Evolutionary conservation across 2,888 invertebrate species (phyloP).

Genomic region (Gisinianus flammeolus): DNA sequence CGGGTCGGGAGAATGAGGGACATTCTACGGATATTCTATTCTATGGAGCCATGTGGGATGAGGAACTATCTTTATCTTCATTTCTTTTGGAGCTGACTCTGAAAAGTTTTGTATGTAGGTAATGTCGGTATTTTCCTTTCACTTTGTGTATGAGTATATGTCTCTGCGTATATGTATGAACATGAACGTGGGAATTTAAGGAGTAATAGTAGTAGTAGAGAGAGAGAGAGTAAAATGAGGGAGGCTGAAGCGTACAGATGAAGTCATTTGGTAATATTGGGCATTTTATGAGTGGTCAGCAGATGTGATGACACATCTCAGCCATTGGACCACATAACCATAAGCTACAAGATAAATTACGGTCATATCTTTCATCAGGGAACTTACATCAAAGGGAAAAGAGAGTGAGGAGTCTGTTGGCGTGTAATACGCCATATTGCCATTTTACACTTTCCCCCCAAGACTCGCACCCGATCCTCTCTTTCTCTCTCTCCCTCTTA

Average conservation of each 20-base stretch:
- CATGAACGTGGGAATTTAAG: too few species aligned
- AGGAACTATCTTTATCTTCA: too few species aligned
- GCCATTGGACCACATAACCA: slow-evolving; percentile 43
- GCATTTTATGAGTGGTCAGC: slow-evolving; percentile 46
- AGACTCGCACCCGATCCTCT: not conserved
- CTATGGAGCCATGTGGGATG: too few species aligned
- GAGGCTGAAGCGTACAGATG: slow-evolving; percentile 39
- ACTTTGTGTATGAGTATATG: too few species aligned
- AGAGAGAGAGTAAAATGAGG: not conserved
- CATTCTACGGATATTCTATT: too few species aligned
- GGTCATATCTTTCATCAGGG: slow-evolving; percentile 36
- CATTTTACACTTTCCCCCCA: slow-evolving; percentile 13
- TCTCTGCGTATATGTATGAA: too few species aligned
- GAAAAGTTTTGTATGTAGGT: too few species aligned
- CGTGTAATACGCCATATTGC: not conserved
- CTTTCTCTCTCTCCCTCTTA: slow-evolving; percentile 10
- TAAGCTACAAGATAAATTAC: slow-evolving; percentile 45
- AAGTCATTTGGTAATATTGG: slow-evolving; percentile 43
- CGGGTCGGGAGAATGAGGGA: too few species aligned
- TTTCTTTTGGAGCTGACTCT: too few species aligned
- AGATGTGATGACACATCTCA: slow-evolving; percentile 44
- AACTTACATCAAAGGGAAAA: too few species aligned
- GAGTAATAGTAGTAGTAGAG: too few species aligned
- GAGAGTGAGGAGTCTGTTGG: not conserved
- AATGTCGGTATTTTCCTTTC: too few species aligned